Evolutionary conservation across 2,888 invertebrate species (phyloP), one percentile per base, ranked within the genome.

Genomic region (Junonia oenone): DNA sequence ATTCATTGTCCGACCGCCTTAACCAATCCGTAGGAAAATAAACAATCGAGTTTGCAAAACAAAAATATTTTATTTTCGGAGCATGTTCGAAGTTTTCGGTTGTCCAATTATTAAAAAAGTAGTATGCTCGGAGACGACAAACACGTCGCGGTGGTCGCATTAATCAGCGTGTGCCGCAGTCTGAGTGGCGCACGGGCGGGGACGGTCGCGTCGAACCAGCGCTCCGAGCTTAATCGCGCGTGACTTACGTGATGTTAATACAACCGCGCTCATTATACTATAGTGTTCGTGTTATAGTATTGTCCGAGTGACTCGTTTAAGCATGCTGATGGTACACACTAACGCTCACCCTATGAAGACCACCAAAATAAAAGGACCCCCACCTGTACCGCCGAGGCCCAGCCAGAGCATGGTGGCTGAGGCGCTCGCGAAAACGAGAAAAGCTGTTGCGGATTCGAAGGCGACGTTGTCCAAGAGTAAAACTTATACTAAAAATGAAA

Each of bases 331-430:
- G 88, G 86, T 91, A 72, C 89, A 91, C 73, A 91, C 89, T 67
- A 92, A 91, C 77, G 83, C 92, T 64, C 92, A 92, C 67, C 89
- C 87, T 63, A 88, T 88, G 87, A 90, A 90, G 79, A 81, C 75
- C 72, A 78, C 66, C 68, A 90, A 89, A 73, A 71, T 90, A 53
- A 88, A 92, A 73, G 93, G 93, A 59, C 94, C 94, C 63, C 96
- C 96, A 66, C 96, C 96, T 69, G 95, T 96, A 65, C 96, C 96
- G 56, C 96, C 96, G 65, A 91, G 96, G 70, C 96, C 96, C 55
- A 94, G 94, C 78, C 93, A 94, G 73, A 93, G 92, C 70, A 91
- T 94, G 72, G 93, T 94, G 53, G 93, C 94, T 53, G 94, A 94
- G 82, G 94, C 95, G 54, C 86, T 95, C 63, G 93, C 94, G 59